A percentile compares a stretch with the other conserved stretches of the same genome.
Evolutionary conservation across 2,888 invertebrate genomes (phyloP).

Genomic region (Caenorhabditis sulstoni): DNA sequence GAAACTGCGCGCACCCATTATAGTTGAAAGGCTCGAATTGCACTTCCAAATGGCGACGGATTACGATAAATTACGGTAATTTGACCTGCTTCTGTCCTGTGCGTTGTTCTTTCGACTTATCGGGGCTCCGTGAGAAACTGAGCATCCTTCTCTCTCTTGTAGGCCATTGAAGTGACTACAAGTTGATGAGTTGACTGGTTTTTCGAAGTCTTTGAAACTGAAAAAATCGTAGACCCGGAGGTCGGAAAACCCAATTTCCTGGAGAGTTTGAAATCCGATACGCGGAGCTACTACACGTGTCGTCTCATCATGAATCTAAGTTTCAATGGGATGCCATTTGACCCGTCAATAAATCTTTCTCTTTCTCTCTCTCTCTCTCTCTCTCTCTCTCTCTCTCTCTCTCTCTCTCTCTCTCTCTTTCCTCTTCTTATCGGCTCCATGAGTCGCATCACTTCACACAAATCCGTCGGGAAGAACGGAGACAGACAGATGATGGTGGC

Average conservation of each 20-base stretch:
- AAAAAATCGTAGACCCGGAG: too few species aligned
- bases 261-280: too few species aligned
- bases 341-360: constrained; percentile 32
- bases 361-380: constrained; percentile 10
- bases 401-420: constrained; percentile 46
- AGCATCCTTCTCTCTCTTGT: too few species aligned
- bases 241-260: too few species aligned
- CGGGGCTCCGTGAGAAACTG: too few species aligned
- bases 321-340: constrained; percentile 1
- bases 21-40: constrained; percentile 22
- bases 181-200: too few species aligned
- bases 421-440: constrained; percentile 29
- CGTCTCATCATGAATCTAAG: background rate
- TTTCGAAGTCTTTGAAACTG: too few species aligned
- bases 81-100: constrained; percentile 40
- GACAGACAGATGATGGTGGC: constrained; percentile 33
- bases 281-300: constrained; percentile 8
- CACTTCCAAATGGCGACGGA: background rate
- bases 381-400: constrained; percentile 25
- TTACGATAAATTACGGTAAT: constrained; percentile 33
- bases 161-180: too few species aligned
- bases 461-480: background rate
- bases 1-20: constrained; percentile 14
- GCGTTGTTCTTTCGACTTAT: background rate
- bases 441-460: constrained; percentile 38